Conservation (phyloP, 2,888 invertebrate genomes). For the Dynastes grantii region DNA sequence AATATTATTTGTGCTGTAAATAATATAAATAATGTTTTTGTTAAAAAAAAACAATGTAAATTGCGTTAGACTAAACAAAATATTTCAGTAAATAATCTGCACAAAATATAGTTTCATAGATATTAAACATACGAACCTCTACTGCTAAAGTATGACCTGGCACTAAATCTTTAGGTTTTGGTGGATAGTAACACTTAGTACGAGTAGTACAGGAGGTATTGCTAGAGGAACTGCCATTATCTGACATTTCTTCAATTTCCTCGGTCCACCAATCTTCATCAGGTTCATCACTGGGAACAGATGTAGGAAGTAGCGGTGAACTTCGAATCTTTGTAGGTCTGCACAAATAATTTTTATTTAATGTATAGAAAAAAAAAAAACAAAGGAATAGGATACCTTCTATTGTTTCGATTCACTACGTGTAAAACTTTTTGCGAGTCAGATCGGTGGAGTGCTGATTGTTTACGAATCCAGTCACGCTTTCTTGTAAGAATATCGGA, state of each 20-base stretch:
- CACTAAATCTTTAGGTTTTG: slow-evolving; percentile 66
- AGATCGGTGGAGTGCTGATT: slow-evolving; percentile 66
- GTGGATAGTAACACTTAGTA: slow-evolving; percentile 65
- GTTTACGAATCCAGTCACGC: slow-evolving; percentile 84
- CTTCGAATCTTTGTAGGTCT: slow-evolving; percentile 48
- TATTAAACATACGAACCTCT: slow-evolving; percentile 60
- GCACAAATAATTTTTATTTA: background rate
- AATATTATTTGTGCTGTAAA: too few species aligned
- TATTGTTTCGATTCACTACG: slow-evolving; percentile 59
- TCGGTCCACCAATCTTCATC: slow-evolving; percentile 70
- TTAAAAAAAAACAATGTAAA: too few species aligned
- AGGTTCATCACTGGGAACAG: slow-evolving; percentile 56
- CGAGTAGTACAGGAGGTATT: slow-evolving; percentile 59
- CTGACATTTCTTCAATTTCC: slow-evolving; percentile 60
- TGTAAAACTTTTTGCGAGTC: slow-evolving; percentile 65
- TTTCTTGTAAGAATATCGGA: slow-evolving; percentile 84
- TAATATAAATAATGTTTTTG: too few species aligned
- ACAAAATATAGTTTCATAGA: background rate
- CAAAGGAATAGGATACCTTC: slow-evolving; percentile 48
- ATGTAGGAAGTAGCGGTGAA: slow-evolving; percentile 30
- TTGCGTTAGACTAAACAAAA: too few species aligned
- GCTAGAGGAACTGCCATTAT: slow-evolving; percentile 65
- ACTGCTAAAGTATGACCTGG: slow-evolving; percentile 66
- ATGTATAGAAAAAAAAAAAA: background rate
- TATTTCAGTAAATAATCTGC: too few species aligned